Percentiles rank a stretch among this genome's conserved stretches.
phyloP scores from a whole-genome alignment of 1,140 invertebrate species.

The Adoxophyes honmai region DNA sequence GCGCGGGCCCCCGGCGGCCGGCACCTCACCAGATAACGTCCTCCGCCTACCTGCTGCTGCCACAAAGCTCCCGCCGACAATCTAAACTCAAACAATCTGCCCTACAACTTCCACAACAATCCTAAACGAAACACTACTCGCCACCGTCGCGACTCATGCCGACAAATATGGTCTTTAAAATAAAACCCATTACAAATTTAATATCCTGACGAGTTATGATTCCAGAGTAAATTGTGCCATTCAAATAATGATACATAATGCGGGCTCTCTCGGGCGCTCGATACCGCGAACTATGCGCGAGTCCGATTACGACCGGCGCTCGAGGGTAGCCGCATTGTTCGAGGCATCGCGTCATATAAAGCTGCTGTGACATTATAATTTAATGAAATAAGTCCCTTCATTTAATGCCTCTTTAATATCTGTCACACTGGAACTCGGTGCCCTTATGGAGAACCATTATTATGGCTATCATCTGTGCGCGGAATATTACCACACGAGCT shows the following conservation, averaged over 20 bases:
- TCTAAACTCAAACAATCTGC: not conserved
- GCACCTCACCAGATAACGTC: not conserved
- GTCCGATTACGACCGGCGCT: conserved; percentile 16
- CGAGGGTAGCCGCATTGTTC: conserved; percentile 14
- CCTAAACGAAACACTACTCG: conserved; percentile 18
- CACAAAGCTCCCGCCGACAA: not conserved
- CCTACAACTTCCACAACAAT: conserved; percentile 13
- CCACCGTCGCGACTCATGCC: conserved; percentile 12
- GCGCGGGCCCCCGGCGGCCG: conserved; percentile 26
- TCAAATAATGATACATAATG: conserved; percentile 71
- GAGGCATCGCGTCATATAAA: conserved; percentile 8
- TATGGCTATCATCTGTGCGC: not conserved
- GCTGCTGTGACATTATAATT: conserved; percentile 11
- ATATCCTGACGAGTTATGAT: conserved; percentile 49
- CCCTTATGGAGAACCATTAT: not conserved
- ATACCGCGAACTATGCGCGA: conserved; percentile 36
- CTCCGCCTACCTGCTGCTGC: not conserved
- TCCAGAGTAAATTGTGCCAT: conserved; percentile 61
- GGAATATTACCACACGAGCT: not conserved
- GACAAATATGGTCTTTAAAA: conserved; percentile 42
- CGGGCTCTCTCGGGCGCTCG: conserved; percentile 45
- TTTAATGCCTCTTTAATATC: conserved; percentile 1
- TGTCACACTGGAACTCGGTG: not conserved
- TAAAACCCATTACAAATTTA: conserved; percentile 57
- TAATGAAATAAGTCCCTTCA: conserved; percentile 7